Percentiles rank a stretch among this genome's conserved stretches.
These are phyloP conservation scores for Hylyphantes graminicola DNA, from an alignment of 1,140 invertebrate species.

Conservation along the genomic window DNA sequence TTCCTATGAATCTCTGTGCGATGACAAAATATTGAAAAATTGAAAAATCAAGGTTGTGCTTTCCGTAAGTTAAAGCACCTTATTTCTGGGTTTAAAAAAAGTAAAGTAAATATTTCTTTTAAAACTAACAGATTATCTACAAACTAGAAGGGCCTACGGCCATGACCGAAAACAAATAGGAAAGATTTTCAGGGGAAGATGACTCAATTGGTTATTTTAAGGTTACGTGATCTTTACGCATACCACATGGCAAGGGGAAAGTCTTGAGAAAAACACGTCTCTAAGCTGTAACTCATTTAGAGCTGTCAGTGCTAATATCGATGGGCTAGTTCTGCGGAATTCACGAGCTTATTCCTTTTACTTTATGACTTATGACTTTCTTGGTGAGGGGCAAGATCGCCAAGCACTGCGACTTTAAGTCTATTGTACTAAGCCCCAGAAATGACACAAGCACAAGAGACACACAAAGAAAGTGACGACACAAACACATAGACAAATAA, in stretches of 20 bases:
- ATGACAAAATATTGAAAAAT: background rate
- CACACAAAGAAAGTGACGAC: too few species aligned
- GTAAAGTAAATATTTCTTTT: constrained; percentile 1
- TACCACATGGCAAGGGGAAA: constrained; percentile 26
- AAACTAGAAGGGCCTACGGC: constrained; percentile 2
- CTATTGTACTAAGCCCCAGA: too few species aligned
- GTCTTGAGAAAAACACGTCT: constrained; percentile 27
- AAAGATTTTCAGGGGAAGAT: constrained; percentile 11
- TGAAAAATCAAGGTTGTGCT: background rate
- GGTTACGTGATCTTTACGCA: constrained; percentile 29
- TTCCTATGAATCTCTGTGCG: background rate
- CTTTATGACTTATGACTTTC: too few species aligned
- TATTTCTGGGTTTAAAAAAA: background rate
- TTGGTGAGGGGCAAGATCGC: too few species aligned
- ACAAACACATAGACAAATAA: too few species aligned
- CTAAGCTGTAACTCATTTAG: constrained; percentile 21
- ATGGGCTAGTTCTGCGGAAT: background rate
- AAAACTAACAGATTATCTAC: background rate
- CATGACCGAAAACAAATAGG: constrained; percentile 8
- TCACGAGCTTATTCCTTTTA: background rate
- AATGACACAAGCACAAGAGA: too few species aligned
- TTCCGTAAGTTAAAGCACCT: background rate
- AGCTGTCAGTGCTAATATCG: constrained; percentile 28
- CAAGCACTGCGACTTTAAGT: too few species aligned
- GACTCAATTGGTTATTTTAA: constrained; percentile 48